Conservation (phyloP, 2,113 vertebrate species). For the Tragulus kanchil region DNA sequence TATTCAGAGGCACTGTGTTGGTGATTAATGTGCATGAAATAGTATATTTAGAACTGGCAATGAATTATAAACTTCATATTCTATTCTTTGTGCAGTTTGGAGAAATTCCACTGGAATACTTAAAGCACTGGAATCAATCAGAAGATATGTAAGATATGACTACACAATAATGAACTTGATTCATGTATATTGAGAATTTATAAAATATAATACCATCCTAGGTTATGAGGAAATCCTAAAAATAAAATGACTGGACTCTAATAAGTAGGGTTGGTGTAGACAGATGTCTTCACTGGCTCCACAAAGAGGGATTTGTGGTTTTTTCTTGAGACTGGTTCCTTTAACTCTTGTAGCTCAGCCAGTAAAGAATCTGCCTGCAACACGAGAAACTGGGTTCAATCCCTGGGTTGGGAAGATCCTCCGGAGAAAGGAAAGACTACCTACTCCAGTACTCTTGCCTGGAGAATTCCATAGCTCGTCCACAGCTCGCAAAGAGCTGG, state of each 20-base stretch:
- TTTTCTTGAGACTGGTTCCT: not conserved
- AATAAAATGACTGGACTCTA: constrained; percentile 31
- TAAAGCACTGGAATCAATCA: not conserved
- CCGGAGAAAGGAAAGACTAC: too few relatives aligned
- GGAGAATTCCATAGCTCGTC: too few relatives aligned
- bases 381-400: too few relatives aligned
- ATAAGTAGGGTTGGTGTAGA: not conserved
- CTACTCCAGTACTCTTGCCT: too few relatives aligned
- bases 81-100: not conserved
- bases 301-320: constrained; percentile 25
- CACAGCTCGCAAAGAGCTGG: too few relatives aligned
- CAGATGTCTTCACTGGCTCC: constrained; percentile 21
- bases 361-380: too few relatives aligned
- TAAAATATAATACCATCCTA: not conserved
- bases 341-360: not conserved
- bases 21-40: constrained; percentile 20
- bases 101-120: not conserved
- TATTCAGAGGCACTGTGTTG: constrained; percentile 11
- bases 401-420: too few relatives aligned
- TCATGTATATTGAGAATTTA: constrained; percentile 20
- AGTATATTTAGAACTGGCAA: not conserved
- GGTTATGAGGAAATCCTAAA: constrained; percentile 42
- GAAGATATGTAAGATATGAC: not conserved
- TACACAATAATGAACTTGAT: not conserved
- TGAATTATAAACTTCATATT: not conserved